phyloP scores from a whole-genome alignment of 2,888 invertebrate species.

The Xestia xanthographa region DNA sequence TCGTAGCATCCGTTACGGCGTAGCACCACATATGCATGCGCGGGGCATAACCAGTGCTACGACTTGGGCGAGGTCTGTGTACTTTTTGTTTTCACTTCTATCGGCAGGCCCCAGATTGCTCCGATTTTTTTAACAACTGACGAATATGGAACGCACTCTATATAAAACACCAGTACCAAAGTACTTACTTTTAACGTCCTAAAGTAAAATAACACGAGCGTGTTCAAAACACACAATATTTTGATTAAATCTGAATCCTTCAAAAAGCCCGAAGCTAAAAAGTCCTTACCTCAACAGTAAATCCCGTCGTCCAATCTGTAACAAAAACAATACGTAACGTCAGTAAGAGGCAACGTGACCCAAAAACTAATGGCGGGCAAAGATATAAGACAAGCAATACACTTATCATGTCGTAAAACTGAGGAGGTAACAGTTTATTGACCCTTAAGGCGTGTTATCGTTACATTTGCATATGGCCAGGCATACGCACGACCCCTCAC shows the following conservation, averaged over 20 bases:
- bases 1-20: too few relatives aligned
- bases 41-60: too few relatives aligned
- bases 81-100: too few relatives aligned
- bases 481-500: slow-evolving; percentile 77
- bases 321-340: slow-evolving; percentile 76
- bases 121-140: too few relatives aligned
- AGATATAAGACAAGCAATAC: slow-evolving; percentile 83
- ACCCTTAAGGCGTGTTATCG: slow-evolving; percentile 88
- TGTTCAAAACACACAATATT: slow-evolving; percentile 2
- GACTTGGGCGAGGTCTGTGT: too few relatives aligned
- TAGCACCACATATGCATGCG: too few relatives aligned
- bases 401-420: slow-evolving; percentile 88
- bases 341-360: slow-evolving; percentile 74
- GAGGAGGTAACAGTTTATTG: slow-evolving; percentile 89
- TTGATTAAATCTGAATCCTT: not conserved
- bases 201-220: not conserved
- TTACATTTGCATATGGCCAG: slow-evolving; percentile 87
- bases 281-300: slow-evolving; percentile 62
- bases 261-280: slow-evolving; percentile 22
- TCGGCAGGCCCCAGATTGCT: too few relatives aligned
- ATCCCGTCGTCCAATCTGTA: slow-evolving; percentile 77
- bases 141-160: not conserved
- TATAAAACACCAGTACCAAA: not conserved
- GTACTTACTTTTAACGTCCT: not conserved
- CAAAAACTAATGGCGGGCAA: slow-evolving; percentile 75